Base-by-base conservation (phyloP, 1,140 invertebrate genomes). In the Adoxophyes honmai region DNA sequence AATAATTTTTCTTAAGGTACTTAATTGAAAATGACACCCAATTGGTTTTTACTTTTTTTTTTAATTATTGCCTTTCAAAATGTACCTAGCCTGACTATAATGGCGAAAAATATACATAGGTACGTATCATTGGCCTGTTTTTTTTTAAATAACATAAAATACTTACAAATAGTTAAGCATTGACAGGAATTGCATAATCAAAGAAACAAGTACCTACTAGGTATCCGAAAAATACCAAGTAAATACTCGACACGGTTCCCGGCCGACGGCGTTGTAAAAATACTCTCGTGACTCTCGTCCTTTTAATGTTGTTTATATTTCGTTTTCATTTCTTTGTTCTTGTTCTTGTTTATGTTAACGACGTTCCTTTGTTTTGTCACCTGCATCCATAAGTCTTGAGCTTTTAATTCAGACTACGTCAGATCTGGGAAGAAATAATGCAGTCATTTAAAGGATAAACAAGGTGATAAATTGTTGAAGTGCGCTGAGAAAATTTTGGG, bases 361-460 rank as follows among this genome's bases (percentile, higher is more conserved):
- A 3, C 16, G 18, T 28, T 48, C 42, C 42, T 48, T 48, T 48
- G 42, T 48, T 48, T 48, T 48, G 42, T 48, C 42, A 48, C 42
- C 42, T 48, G 16, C 42, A 11, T 28, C 21, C 42, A 48, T 48
- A 28, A 28, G 42, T 48, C 42, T 48, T 7, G 39, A 14, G 1
- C 10, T 10, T 33, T 48, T 48, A 48, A 48, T 48, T 48, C 18
- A 48, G 42, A n/a, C 42, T n/a, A 33, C 7, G 51, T 34, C 18
- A 35, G 34, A 53, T 18, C 42, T 48, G 42, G 2, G 21, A 48
- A 33, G 14, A 48, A 48, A 48, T 48, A 48, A 48, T 15, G 18
- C 42, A 33, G 42, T 48, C 42, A 48, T 48, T 48, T 48, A 21
- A 11, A 21, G 42, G 42, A 48, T 18, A 48, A 28, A 11, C 42